Evolutionary conservation across 2,888 invertebrate genomes (phyloP), one percentile per base, ranked within the genome.

Genomic region (Agonopterix subpropinquella): DNA sequence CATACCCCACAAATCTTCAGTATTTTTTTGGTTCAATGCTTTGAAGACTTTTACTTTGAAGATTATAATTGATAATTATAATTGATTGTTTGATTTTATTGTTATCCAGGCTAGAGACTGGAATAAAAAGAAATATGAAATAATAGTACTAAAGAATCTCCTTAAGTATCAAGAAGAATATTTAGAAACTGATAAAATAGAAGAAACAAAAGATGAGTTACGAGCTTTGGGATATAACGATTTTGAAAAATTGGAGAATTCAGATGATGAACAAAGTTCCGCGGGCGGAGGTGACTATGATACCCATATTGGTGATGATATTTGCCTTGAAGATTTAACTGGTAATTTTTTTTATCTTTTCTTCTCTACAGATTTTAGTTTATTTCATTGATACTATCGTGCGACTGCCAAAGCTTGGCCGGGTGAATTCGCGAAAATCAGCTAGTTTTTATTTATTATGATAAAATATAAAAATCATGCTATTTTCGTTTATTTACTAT

Each of bases 241-340:
- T 50, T 74, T 83, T 54, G 90, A 90, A 56, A 86, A 74, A 47
- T 54, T 79, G 28, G 89, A 90, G 10, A 82, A 89, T 50, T 89
- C 90, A 47, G 84, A 89, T 46, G 86, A 89, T 48, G 82, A 87
- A 8, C 76, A 84, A 43, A 89, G 89, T 11, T 89, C 89, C 0
- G 80, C 80, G 0, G 81, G 87, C 0, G 89, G 88, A 0, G 77
- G 76, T 0, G 87, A 89, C n/a, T 90, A 90, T n/a, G 90, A 90
- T 52, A 90, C 89, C 0, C 90, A 92, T 55, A 90, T 94, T 59
- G 94, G 93, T 0, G 91, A 91, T 51, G 92, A 95, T 61, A 90
- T 95, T 45, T 91, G 92, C 58, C 84, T 95, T 43, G 92, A 93
- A 36, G 92, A 94, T 58, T 84, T 95, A 9, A 93, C 93, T 53